Conservation (phyloP, 1,140 invertebrate genomes). For the Heliconius hermathena region DNA sequence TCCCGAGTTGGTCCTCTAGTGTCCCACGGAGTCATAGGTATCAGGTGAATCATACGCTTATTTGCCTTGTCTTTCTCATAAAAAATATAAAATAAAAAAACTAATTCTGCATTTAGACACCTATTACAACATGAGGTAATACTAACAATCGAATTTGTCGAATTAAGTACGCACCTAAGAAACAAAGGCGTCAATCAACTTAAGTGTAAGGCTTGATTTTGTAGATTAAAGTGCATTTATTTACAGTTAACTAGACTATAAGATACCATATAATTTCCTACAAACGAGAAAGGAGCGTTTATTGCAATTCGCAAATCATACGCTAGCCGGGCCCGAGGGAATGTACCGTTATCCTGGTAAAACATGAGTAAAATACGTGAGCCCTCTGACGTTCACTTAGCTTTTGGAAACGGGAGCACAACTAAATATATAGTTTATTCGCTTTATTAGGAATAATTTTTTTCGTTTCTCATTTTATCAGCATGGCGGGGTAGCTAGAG, state of each 20-base stretch:
- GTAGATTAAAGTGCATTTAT: slow-evolving; percentile 22
- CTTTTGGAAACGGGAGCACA: slow-evolving; percentile 24
- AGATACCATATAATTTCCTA: slow-evolving; percentile 45
- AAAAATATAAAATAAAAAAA: neutral
- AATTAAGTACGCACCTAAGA: neutral
- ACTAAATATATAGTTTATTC: neutral
- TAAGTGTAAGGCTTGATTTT: neutral
- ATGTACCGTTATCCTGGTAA: slow-evolving; percentile 46
- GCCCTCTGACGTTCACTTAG: slow-evolving; percentile 19
- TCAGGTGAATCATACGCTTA: too few relatives aligned
- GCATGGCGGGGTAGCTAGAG: too few relatives aligned
- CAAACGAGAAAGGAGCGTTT: slow-evolving; percentile 49
- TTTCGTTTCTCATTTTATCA: too few relatives aligned
- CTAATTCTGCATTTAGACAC: neutral
- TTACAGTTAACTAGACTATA: slow-evolving; percentile 30
- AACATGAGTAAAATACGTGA: slow-evolving; percentile 41
- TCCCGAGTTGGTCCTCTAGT: too few relatives aligned
- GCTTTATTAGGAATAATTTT: neutral
- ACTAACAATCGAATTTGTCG: neutral
- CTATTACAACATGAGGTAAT: neutral
- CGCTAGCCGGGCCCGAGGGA: slow-evolving; percentile 31
- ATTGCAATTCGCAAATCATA: slow-evolving; percentile 52
- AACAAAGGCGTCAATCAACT: slow-evolving; percentile 6
- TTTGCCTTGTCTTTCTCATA: too few relatives aligned
- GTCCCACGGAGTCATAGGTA: too few relatives aligned